Conservation (phyloP, 2,888 invertebrate genomes). For the Plebejus melissa region DNA sequence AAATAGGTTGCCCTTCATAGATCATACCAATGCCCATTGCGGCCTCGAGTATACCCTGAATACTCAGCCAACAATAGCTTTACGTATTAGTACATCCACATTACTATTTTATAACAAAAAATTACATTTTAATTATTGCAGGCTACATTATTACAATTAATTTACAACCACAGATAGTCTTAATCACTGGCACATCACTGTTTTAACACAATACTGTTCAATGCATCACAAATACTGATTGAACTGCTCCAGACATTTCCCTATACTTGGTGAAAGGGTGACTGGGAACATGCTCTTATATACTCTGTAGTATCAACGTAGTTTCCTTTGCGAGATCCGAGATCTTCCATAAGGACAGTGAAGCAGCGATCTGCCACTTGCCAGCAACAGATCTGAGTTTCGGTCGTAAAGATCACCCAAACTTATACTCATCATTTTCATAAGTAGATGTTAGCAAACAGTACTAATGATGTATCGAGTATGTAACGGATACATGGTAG, state of each 20-base stretch:
- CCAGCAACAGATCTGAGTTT: conserved; percentile 15
- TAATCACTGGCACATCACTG: conserved; percentile 48
- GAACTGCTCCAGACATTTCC: conserved; percentile 5
- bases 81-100: conserved; percentile 45
- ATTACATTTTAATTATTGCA: conserved; percentile 13
- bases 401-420: conserved; percentile 1
- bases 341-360: conserved; percentile 15
- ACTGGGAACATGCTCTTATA: neutral
- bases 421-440: neutral
- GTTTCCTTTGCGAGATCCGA: conserved; percentile 12
- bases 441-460: neutral
- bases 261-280: conserved; percentile 17
- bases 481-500: conserved; percentile 4
- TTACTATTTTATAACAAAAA: conserved; percentile 29
- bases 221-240: conserved; percentile 28
- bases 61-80: conserved; percentile 56
- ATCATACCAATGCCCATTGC: conserved; percentile 64
- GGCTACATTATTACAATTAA: conserved; percentile 20
- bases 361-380: neutral
- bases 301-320: neutral
- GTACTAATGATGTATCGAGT: neutral
- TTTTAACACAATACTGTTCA: conserved; percentile 36
- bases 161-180: conserved; percentile 28
- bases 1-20: conserved; percentile 79
- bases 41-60: conserved; percentile 62